phyloP scores from a whole-genome alignment of 2,797 vertebrate genomes.

The Notoglanidium macrostoma region DNA sequence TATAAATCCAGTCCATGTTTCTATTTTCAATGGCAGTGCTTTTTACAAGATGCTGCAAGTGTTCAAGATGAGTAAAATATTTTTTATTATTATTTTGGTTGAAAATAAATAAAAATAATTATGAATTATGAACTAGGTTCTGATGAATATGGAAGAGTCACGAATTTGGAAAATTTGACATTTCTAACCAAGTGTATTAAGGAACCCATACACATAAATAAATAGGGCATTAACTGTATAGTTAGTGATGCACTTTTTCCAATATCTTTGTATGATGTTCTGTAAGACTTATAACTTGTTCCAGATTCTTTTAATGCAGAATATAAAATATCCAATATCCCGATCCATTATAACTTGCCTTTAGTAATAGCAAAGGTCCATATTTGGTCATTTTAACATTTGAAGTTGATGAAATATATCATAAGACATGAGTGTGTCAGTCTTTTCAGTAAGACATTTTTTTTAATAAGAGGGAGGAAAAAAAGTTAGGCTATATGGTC shows the following conservation, averaged over 20 bases:
- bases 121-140: background rate
- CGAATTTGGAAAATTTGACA: background rate
- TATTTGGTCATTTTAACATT: background rate
- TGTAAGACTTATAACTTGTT: background rate
- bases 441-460: background rate
- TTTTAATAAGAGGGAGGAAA: background rate
- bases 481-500: background rate
- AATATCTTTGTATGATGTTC: background rate
- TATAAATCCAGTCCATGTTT: background rate
- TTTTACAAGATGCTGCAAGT: background rate
- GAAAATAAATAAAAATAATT: background rate
- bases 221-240: background rate
- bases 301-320: background rate
- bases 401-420: background rate
- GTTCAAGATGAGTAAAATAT: background rate
- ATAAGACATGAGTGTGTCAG: too few species aligned
- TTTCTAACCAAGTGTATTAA: background rate
- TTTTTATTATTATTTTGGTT: background rate
- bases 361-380: background rate
- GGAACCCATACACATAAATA: background rate
- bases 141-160: background rate
- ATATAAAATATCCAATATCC: background rate
- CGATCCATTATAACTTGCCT: background rate
- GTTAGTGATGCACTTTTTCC: too few species aligned
- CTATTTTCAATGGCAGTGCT: background rate